Base-by-base conservation (phyloP, 2,113 vertebrate genomes). In the Chlamydotis undulata region DNA sequence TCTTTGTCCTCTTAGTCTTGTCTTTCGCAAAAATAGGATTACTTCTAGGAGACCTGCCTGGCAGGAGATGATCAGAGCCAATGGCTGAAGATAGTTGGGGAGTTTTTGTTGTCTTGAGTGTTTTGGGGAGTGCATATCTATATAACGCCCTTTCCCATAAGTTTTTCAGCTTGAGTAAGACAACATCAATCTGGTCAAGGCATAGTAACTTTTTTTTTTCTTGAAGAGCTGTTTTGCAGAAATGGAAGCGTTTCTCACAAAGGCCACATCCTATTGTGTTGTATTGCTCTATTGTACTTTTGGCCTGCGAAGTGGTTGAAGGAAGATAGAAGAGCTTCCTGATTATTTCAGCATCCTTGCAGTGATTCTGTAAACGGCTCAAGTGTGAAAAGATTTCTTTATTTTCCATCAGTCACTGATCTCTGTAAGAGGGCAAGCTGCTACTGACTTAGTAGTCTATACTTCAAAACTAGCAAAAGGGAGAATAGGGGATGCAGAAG, bases 361-460 rank as follows among this genome's bases (percentile, higher is more conserved):
- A 13, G 35, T 14, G 53, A 59, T 81, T 47, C 43, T 8, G 9
- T 19, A 52, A 59, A 35, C 24, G 49, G 13, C 61, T 56, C 19
- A 0, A 19, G 18, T 35, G 52, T 79, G 22, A 49, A 52, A 31
- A 41, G 87, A 15, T 33, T 39, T 35, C 24, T 26, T 7, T 61
- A 1, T 83, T 55, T 75, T 4, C 61, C 70, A 25, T 33, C 0
- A 2, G 37, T 75, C 2, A 0, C 7, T 39, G 41, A 2, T 49
- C 28, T 53, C 23, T 33, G 28, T 3, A 11, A 63, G 65, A 75
- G 74, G 64, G 55, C 11, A 2, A 67, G 63, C 31, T 71, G 25
- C 16, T 21, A 15, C 57, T 56, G 73, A 7, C 19, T 78, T 1
- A 19, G 52, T 21, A 28, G 41, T 19, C 19, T 78, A 18, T 15